Evolutionary conservation across 2,888 invertebrate species (phyloP), one percentile per base, ranked within the genome.

Genomic region (Hirtodrosophila alboralis): DNA sequence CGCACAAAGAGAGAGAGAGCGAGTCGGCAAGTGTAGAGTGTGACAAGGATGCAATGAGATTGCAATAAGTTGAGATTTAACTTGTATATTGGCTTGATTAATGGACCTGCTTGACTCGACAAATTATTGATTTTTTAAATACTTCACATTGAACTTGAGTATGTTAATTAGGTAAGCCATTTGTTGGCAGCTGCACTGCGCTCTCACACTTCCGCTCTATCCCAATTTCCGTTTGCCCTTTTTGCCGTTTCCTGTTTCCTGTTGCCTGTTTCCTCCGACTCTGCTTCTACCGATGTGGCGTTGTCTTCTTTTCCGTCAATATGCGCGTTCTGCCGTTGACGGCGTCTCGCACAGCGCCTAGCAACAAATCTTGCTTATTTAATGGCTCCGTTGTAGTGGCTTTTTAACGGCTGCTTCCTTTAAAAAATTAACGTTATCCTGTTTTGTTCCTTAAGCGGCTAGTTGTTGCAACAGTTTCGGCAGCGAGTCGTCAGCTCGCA

Each of bases 321-420:
- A 77, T 71, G 65, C 87, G 81, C 69, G 84, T 85, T 68, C 72
- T 72, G 59, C 75, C 71, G 48, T 74, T 84, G 71, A 87, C 77
- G 84, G 80, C 87, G 84, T 88, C 87, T 54, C 81, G 86, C 76
- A 77, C 88, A 77, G 84, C 88, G 84, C 87, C 88, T 87, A 88
- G 70, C 78, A 77, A 73, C 65, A 76, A 83, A 72, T 75, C 65
- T 75, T 75, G 75, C 70, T 81, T 74, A 75, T 65, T 81, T 88
- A 88, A 71, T 86, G 90, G 84, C 90, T 91, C 90, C 90, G 90
- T 90, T 90, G 90, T 90, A 89, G 86, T 88, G 85, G 86, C 86
- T 89, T 90, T 90, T 51, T 27, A 45, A 30, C 45, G 43, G 75
- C 85, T 80, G 72, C 71, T 83, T 71, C 10, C 54, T 47, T 53